These are phyloP conservation scores for Cyclophora punctaria DNA, from an alignment of 2,888 invertebrate species.

Conservation along the genomic window DNA sequence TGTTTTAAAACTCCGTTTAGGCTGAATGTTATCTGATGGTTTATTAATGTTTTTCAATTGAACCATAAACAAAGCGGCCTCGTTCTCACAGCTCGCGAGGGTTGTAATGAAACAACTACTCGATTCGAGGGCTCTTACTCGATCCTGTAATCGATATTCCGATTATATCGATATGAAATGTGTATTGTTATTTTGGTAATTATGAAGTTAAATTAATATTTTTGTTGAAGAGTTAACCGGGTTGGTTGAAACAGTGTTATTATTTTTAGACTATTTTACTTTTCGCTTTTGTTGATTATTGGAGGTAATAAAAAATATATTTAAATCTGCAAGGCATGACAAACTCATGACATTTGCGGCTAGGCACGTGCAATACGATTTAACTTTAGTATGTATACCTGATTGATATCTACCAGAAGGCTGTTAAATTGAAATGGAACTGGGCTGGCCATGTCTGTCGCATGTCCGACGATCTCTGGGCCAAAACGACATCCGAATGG, in stretches of 20 bases:
- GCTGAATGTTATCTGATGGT: slow-evolving; percentile 9
- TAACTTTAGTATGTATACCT: no score
- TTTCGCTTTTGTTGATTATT: no score
- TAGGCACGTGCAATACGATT: no score
- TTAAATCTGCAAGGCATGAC: no score
- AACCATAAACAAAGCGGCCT: slow-evolving; percentile 3
- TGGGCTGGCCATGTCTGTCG: no score
- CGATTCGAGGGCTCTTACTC: slow-evolving; percentile 29
- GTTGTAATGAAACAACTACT: slow-evolving; percentile 25
- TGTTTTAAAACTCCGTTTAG: not conserved
- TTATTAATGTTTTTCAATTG: slow-evolving; percentile 4
- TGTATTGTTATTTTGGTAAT: not conserved
- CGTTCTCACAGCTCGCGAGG: slow-evolving; percentile 4
- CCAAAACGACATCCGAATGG: no score
- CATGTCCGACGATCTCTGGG: no score
- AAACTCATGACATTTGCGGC: no score
- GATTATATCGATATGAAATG: slow-evolving; percentile 19
- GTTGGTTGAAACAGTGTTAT: not conserved
- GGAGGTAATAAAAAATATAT: no score
- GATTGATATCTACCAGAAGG: no score
- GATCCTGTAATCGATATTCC: slow-evolving; percentile 53
- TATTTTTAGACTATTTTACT: no score
- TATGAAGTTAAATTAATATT: not conserved
- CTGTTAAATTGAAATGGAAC: no score
- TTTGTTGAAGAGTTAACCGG: not conserved